Base-by-base conservation (phyloP, 2,888 invertebrate species). In the Hedychridium roseum region DNA sequence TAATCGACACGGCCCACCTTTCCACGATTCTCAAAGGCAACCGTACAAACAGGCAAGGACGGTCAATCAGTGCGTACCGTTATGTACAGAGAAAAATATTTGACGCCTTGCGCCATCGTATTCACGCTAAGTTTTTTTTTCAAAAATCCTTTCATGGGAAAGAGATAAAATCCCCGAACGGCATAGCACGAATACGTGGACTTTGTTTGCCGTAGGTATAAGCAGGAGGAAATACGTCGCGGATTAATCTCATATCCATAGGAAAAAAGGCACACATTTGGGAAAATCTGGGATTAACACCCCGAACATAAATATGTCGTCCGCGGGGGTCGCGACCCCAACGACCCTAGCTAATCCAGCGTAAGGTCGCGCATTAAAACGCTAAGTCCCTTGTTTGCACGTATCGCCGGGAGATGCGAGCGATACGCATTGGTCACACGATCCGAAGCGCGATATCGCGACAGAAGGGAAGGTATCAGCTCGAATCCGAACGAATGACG, bases 251-350 rank as follows among this genome's bases (percentile, higher is more conserved):
- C 5, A 23, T 23, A 23, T 9, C 23, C 9, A 23, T 23, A 9
- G 23, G 5, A n/a, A n/a, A n/a, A n/a, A n/a, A n/a, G n/a, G n/a
- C n/a, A n/a, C 9, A 23, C 9, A 23, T 23, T 23, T 23, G 54
- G 46, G 60, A 61, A 67, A 61, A 61, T 60, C 56, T 52, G 55
- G 65, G 64, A 66, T 65, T 66, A 67, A 44, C 54, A 43, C 52
- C 49, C 54, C 37, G 52, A 49, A 46, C 47, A 54, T 52, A 57
- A 60, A 55, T 60, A 54, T 56, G 44, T 57, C 53, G 39, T 17
- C 50, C 49, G 32, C 31, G 42, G 42, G 50, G 46, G 43, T 28
- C 17, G 28, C 14, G 11, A 23, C 49, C 34, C 38, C 45, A 40
- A 32, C 30, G 14, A 6, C 43, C 37, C 44, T 40, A 41, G 38